Percentiles rank a stretch among this genome's conserved stretches.
phyloP scores from a whole-genome alignment of 2,888 invertebrate species.

The Campoletis raptor region DNA sequence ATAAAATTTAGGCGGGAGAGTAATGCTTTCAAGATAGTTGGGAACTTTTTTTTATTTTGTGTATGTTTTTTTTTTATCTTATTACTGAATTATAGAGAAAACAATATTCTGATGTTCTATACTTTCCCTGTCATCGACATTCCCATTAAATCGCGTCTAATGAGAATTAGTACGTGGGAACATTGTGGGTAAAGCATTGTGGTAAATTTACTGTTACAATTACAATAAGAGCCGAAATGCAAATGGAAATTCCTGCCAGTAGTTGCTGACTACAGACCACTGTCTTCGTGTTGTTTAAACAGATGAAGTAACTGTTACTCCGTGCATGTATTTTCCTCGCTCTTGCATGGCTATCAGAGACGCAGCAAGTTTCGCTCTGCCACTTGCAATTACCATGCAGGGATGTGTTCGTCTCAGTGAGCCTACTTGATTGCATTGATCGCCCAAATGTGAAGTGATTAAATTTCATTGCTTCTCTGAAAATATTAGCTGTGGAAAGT shows the following conservation, averaged over 20 bases:
- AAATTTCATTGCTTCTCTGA: background rate
- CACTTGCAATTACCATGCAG: background rate
- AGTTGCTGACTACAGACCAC: conserved; percentile 12
- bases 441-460: background rate
- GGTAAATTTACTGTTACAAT: conserved; percentile 34
- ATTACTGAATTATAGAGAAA: background rate
- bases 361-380: background rate
- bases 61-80: background rate
- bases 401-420: background rate
- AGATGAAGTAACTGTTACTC: conserved; percentile 18
- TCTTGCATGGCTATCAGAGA: background rate
- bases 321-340: background rate
- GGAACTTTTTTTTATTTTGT: background rate
- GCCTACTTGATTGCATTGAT: background rate
- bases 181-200: background rate
- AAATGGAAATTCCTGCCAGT: conserved; percentile 38
- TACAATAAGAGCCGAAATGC: conserved; percentile 25
- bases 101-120: background rate
- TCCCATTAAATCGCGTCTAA: conserved; percentile 30
- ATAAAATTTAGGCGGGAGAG: background rate
- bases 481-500: background rate
- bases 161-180: conserved; percentile 19
- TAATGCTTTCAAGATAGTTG: background rate
- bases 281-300: conserved; percentile 27
- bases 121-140: conserved; percentile 8